These are phyloP conservation scores for Poecilia wingei DNA, from an alignment of 2,797 vertebrate genomes.

Conservation along the genomic window DNA sequence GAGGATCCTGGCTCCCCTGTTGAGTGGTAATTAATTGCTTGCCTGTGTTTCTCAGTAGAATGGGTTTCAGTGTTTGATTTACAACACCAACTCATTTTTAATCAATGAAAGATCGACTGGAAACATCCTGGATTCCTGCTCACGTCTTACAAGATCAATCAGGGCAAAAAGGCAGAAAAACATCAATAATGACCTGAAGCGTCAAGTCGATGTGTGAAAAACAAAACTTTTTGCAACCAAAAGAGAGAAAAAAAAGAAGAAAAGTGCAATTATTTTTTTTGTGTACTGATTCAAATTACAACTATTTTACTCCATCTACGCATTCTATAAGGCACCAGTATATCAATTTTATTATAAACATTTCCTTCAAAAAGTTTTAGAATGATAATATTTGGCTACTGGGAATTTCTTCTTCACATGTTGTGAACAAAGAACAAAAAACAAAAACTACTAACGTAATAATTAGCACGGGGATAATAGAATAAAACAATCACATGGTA, in stretches of 20 bases:
- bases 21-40: not conserved
- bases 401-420: not conserved
- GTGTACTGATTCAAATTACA: not conserved
- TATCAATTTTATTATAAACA: not conserved
- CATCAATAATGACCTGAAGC: constrained; percentile 52
- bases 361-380: not conserved
- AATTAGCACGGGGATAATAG: not conserved
- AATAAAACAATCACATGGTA: not conserved
- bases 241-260: not conserved
- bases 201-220: constrained; percentile 12
- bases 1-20: not conserved
- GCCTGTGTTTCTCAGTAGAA: not conserved
- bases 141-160: constrained; percentile 51
- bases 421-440: not conserved
- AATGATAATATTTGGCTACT: not conserved
- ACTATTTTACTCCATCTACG: not conserved
- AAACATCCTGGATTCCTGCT: constrained; percentile 46
- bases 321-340: not conserved
- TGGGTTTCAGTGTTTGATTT: constrained; percentile 1
- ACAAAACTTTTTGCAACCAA: constrained; percentile 28
- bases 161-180: constrained; percentile 45
- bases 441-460: constrained; percentile 5
- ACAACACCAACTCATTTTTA: constrained; percentile 28
- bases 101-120: constrained; percentile 58
- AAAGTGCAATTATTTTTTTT: not conserved